These are phyloP conservation scores for Morone chrysops DNA, from an alignment of 2,113 vertebrate species.

Conservation along the genomic window DNA sequence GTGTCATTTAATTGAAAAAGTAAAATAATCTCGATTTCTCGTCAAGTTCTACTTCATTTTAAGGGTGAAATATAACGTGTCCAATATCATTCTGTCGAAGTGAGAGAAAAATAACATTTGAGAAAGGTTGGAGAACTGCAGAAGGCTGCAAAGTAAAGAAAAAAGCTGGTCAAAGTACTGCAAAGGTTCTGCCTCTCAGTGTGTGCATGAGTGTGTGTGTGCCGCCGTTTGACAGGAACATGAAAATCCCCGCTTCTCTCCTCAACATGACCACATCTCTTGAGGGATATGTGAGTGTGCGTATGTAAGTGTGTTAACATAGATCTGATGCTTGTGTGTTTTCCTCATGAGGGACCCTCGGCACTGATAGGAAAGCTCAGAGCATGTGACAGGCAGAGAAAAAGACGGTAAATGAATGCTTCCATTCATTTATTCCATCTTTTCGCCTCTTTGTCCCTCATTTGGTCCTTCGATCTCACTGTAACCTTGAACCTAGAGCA, in stretches of 20 bases:
- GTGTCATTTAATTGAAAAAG: background rate
- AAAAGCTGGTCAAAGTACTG: background rate
- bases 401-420: background rate
- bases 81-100: background rate
- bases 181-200: background rate
- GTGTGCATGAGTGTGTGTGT: background rate
- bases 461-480: background rate
- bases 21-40: background rate
- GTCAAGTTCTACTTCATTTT: background rate
- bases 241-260: slow-evolving; percentile 58
- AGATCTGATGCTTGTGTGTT: slow-evolving; percentile 40
- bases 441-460: slow-evolving; percentile 5
- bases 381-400: background rate
- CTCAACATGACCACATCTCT: slow-evolving; percentile 40
- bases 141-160: background rate
- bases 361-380: background rate
- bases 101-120: too few relatives aligned
- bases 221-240: slow-evolving; percentile 68
- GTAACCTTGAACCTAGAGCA: slow-evolving; percentile 13
- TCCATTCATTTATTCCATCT: background rate
- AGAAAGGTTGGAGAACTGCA: background rate
- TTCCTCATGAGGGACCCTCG: slow-evolving; percentile 20
- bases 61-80: background rate
- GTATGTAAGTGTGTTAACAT: slow-evolving; percentile 43
- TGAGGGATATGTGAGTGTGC: slow-evolving; percentile 24